phyloP scores from a whole-genome alignment of 2,113 vertebrate genomes.

The Noctilio leporinus region DNA sequence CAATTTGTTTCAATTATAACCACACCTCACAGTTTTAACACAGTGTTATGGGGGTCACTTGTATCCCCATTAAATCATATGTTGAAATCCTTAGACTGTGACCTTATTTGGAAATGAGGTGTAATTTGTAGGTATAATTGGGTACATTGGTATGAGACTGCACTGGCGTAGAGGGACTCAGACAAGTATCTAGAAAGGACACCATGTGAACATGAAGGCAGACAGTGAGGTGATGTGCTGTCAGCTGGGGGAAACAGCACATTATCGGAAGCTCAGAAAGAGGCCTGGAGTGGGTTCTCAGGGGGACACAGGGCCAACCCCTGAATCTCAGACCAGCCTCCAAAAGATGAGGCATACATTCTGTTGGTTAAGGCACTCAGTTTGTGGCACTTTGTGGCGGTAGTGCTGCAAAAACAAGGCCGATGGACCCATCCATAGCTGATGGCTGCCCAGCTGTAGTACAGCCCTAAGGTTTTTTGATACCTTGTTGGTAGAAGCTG shows the following conservation, averaged over 20 bases:
- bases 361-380: neutral
- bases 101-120: neutral
- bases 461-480: neutral
- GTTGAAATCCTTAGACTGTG: neutral
- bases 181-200: neutral
- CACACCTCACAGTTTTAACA: neutral
- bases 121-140: neutral
- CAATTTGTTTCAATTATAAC: neutral
- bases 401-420: too few relatives aligned
- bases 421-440: rapidly evolving
- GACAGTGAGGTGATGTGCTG: neutral
- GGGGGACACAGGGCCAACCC: neutral
- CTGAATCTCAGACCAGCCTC: neutral
- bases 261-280: neutral
- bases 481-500: neutral
- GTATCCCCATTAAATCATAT: neutral
- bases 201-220: neutral
- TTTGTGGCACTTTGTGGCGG: rapidly evolving
- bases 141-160: neutral
- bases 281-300: neutral
- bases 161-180: neutral
- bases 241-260: too few relatives aligned
- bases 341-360: rapidly evolving
- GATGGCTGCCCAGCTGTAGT: neutral
- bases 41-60: neutral